These are phyloP conservation scores for Drosophila lacertosa DNA, from an alignment of 1,140 invertebrate species.

Conservation along the genomic window DNA sequence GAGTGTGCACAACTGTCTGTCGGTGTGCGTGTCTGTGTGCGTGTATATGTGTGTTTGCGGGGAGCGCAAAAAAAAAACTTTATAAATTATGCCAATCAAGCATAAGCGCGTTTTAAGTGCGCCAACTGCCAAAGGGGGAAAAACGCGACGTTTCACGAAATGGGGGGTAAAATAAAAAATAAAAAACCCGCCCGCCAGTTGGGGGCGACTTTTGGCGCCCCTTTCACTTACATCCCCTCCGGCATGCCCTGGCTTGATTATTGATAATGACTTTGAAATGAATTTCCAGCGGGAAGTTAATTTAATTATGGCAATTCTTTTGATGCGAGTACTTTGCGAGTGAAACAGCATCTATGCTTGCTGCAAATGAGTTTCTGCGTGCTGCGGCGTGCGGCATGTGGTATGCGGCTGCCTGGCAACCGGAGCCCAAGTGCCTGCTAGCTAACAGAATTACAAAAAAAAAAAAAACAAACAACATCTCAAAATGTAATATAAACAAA, in stretches of 20 bases:
- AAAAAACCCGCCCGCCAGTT: slow-evolving; percentile 8
- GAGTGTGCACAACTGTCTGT: slow-evolving; percentile 31
- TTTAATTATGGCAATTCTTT: slow-evolving; percentile 77
- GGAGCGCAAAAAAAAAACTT: slow-evolving; percentile 57
- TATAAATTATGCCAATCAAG: slow-evolving; percentile 81
- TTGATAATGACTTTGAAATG: slow-evolving; percentile 80
- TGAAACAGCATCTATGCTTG: slow-evolving; percentile 9
- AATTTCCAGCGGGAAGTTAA: slow-evolving; percentile 74
- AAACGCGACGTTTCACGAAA: slow-evolving; percentile 7
- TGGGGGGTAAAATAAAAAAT: slow-evolving; percentile 34
- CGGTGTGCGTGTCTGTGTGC: slow-evolving; percentile 10
- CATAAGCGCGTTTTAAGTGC: slow-evolving; percentile 81
- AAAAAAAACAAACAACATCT: too few relatives aligned
- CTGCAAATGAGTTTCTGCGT: slow-evolving; percentile 7
- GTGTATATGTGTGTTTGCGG: slow-evolving; percentile 9
- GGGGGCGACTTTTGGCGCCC: slow-evolving; percentile 14
- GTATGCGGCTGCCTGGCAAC: background rate
- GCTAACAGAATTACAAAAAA: slow-evolving; percentile 2
- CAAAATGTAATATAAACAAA: background rate
- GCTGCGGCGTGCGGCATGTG: too few relatives aligned
- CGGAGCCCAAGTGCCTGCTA: slow-evolving; percentile 1
- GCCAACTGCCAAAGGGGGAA: slow-evolving; percentile 61
- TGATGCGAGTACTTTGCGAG: slow-evolving; percentile 20
- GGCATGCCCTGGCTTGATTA: slow-evolving; percentile 54
- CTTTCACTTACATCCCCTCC: background rate